Evolutionary conservation across 2,113 vertebrate genomes (phyloP).

Genomic region (Lophura nycthemera): DNA sequence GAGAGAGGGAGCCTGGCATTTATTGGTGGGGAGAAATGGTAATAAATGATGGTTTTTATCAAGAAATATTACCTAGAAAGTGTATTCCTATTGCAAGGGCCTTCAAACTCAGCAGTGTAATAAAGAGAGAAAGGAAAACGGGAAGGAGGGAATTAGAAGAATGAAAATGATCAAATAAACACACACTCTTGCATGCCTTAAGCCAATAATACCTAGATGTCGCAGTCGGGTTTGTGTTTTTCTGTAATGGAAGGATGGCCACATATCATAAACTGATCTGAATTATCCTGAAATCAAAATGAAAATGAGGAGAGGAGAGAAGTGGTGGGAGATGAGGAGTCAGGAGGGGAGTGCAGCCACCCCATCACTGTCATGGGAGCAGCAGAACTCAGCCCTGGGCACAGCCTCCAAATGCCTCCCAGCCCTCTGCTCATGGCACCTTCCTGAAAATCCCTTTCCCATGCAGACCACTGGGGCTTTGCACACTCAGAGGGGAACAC

Average conservation of each 20-base stretch:
- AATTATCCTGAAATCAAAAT: slow-evolving; percentile 57
- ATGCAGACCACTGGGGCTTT: not conserved
- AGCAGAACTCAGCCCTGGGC: not conserved
- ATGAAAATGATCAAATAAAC: slow-evolving; percentile 53
- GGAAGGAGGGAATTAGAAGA: slow-evolving; percentile 59
- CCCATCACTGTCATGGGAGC: slow-evolving; percentile 26
- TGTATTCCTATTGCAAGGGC: slow-evolving; percentile 54
- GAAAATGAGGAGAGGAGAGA: slow-evolving; percentile 37
- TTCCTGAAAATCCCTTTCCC: not conserved
- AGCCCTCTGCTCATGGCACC: no score
- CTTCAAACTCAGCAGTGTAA: slow-evolving; percentile 44
- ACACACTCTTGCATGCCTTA: not conserved
- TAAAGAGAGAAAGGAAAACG: slow-evolving; percentile 43
- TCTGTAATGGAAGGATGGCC: slow-evolving; percentile 30
- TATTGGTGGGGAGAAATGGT: slow-evolving; percentile 52
- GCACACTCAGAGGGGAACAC: not conserved
- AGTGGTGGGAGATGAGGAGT: slow-evolving; percentile 53
- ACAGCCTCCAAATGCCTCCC: not conserved
- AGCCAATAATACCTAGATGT: slow-evolving; percentile 24
- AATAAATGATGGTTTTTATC: slow-evolving; percentile 76
- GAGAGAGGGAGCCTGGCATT: slow-evolving; percentile 37
- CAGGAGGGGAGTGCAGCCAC: not conserved
- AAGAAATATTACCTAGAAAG: slow-evolving; percentile 69
- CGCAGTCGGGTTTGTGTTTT: not conserved
- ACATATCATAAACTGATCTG: slow-evolving; percentile 45